Evolutionary conservation across 2,888 invertebrate genomes (phyloP), one percentile per base, ranked within the genome.

Genomic region (Trachelus troglodyta): DNA sequence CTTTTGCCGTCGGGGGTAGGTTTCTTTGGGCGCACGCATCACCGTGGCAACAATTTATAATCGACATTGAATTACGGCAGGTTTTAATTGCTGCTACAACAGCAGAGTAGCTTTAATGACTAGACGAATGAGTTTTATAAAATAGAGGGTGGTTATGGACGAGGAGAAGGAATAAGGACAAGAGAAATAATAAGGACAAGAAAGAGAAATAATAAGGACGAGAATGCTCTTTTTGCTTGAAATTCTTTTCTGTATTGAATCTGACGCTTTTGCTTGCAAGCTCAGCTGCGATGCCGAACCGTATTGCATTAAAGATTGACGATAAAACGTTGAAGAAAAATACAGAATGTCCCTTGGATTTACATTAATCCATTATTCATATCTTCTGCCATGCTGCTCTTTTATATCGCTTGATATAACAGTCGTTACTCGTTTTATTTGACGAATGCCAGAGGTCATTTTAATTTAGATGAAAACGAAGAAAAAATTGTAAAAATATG

Each of bases 401-500:
- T 56, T 56, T 56, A 56, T 1, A 6, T 9, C 23, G 23, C 6
- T 23, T 9, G 6, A 9, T 56, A 23, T 9, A 9, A 56, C 56
- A 56, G 15, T 56, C 56, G 9, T 23, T 23, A 56, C 23, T 1
- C 23, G 23, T 23, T 15, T 56, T 23, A 23, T 15, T 9, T 6
- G 56, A 40, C 40, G 15, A 12, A 15, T 15, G 40, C 2, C 6
- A 56, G 6, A 23, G 6, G 0, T 23, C 6, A 2, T 56, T 56
- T 56, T 23, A 9, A 23, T 56, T 23, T 56, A 9, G 2, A 56
- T 2, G 9, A 23, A 23, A 56, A 56, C 23, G 6, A 0, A 23
- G 3, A 3, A 34, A 71, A 35, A 30, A 30, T 30, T 31, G 11
- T 11, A 34, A 34, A 34, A 71, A 9, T 30, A 80, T 84, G 77